Evolutionary conservation across 92 coral and sea anemone genomes (phyloP).

Genomic region (Nematostella vectensis): DNA sequence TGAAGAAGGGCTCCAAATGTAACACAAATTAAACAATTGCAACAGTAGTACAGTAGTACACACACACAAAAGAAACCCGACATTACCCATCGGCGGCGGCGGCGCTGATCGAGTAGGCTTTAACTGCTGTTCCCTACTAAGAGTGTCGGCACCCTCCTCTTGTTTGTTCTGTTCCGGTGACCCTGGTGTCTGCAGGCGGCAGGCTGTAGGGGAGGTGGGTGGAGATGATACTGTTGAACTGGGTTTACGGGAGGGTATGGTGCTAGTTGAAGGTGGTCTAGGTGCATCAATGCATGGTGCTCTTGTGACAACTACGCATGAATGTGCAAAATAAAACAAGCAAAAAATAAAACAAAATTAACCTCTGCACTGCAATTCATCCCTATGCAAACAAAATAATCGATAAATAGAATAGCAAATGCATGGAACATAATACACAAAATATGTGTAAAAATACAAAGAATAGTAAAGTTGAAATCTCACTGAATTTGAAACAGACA

Average conservation of each 20-base stretch:
- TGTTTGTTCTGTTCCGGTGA: slow-evolving; percentile 11
- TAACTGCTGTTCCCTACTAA: slow-evolving; percentile 3
- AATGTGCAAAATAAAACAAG: neutral
- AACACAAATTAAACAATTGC: too few relatives aligned
- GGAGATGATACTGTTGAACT: slow-evolving; percentile 22
- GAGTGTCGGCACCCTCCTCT: slow-evolving; percentile 6
- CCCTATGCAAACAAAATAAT: too few relatives aligned
- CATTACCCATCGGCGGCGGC: slow-evolving; percentile 52
- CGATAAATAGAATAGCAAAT: too few relatives aligned
- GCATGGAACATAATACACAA: too few relatives aligned
- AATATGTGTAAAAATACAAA: too few relatives aligned
- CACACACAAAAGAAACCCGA: too few relatives aligned
- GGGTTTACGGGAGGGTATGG: slow-evolving; percentile 44
- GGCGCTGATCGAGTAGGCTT: slow-evolving; percentile 76
- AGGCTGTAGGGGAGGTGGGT: slow-evolving; percentile 46
- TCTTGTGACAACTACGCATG: slow-evolving; percentile 34
- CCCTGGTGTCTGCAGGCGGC: slow-evolving; percentile 5
- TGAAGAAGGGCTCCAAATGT: too few relatives aligned
- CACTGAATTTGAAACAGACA: too few relatives aligned
- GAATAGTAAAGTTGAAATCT: too few relatives aligned
- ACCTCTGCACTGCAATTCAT: too few relatives aligned
- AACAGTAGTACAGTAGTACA: too few relatives aligned
- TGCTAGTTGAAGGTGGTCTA: slow-evolving; percentile 60
- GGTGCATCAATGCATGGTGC: slow-evolving; percentile 31
- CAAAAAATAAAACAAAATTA: neutral